Evolutionary conservation across 2,113 vertebrate genomes (phyloP).

Genomic region (Setophaga coronata): DNA sequence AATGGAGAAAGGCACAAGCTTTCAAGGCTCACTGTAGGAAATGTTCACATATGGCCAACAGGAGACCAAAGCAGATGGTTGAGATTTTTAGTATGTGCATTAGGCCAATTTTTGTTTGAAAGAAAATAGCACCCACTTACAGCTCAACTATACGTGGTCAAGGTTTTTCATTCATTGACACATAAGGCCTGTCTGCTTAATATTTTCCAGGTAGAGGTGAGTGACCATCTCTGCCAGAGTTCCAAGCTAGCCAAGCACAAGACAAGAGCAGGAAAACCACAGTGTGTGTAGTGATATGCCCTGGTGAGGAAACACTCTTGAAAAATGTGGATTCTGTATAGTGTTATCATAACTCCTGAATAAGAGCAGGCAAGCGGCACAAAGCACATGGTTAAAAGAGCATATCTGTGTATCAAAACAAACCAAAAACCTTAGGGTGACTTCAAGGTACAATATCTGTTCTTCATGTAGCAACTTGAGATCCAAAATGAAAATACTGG

Average conservation of each 20-base stretch:
- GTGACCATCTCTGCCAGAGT: not conserved
- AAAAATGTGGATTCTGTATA: not conserved
- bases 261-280: not conserved
- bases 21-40: constrained; percentile 15
- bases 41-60: constrained; percentile 49
- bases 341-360: not conserved
- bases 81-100: not conserved
- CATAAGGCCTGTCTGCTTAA: not conserved
- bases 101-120: not conserved
- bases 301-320: not conserved
- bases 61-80: not conserved
- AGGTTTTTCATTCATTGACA: not conserved
- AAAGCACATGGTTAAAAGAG: not conserved
- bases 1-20: not conserved
- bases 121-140: not conserved
- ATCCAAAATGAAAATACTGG: not conserved
- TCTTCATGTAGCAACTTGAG: not conserved
- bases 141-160: not conserved
- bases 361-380: not conserved
- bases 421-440: not conserved
- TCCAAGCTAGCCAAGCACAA: not conserved
- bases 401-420: not conserved
- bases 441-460: not conserved
- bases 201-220: not conserved
- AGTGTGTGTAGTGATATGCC: not conserved